Base-by-base conservation (phyloP, 2,888 invertebrate species). In the Aporophyla nigra region DNA sequence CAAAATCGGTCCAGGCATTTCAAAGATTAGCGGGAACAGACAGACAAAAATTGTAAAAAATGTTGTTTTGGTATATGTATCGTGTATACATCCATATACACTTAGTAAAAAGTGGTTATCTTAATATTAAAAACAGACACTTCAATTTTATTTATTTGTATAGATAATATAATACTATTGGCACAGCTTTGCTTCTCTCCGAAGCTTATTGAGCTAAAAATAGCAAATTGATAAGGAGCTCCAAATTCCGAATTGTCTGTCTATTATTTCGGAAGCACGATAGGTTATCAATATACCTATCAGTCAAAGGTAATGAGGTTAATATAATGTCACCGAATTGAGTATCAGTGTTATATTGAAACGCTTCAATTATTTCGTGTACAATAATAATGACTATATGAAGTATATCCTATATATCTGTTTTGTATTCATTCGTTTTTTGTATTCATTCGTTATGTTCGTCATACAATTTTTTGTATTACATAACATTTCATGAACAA, bases 151-250 rank as follows among this genome's bases (percentile, higher is more conserved):
- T n/a, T n/a, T n/a, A n/a, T n/a, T n/a, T n/a, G n/a, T n/a, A n/a
- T n/a, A n/a, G n/a, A n/a, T n/a, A n/a, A 33, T 33, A 33, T 33
- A 2, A 33, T 33, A 33, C 33, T 33, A 33, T 33, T 33, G 33
- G 33, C 33, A 33, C 33, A 33, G 33, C 3, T 33, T 33, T 3
- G 33, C 33, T 33, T 3, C 33, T 33, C 33, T 33, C 33, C 33
- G 33, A 33, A 33, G 33, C n/a, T n/a, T n/a, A 67, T 65, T 71
- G 27, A 68, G 43, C 53, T 59, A 53, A 79, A 83, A 72, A 72
- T 84, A 56, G 6, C 12, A n/a, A 54, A 54, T 80, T 69, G 46
- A 65, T 73, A 59, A 16, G 4, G 19, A 43, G 27, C n/a, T 69
- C 27, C 7, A 19, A 27, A 56, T 68, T 43, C 9, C 7, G 7